A percentile compares a stretch with the other conserved stretches of the same genome.
phyloP scores from a whole-genome alignment of 2,113 vertebrate species.

The Prochilodus magdalenae region DNA sequence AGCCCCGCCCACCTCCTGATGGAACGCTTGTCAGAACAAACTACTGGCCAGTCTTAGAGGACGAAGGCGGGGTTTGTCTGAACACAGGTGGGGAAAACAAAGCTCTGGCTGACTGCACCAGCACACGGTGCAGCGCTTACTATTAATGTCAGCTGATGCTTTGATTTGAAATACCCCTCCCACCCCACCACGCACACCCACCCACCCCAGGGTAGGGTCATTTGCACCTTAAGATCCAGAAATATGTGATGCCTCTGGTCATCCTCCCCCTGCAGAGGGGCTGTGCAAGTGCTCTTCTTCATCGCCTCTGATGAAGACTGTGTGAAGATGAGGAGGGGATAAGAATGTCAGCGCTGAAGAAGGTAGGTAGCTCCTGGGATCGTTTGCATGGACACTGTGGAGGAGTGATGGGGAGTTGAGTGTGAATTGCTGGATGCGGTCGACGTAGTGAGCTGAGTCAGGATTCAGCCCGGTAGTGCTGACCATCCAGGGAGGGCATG shows the following conservation, averaged over 20 bases:
- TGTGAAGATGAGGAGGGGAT: background rate
- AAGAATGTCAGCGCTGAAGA: constrained; percentile 26
- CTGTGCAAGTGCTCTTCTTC: background rate
- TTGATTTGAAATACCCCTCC: background rate
- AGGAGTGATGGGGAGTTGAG: background rate
- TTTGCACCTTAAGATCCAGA: background rate
- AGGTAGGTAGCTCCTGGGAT: constrained; percentile 1
- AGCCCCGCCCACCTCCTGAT: background rate
- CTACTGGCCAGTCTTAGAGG: background rate
- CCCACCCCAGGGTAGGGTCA: background rate
- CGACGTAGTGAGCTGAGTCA: background rate
- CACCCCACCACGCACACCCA: background rate
- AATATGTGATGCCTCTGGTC: background rate
- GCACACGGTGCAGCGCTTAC: background rate
- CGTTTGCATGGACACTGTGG: background rate
- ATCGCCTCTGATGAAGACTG: constrained; percentile 1
- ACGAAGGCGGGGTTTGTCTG: background rate
- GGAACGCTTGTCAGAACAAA: background rate
- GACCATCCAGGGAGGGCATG: background rate
- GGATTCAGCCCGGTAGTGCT: background rate
- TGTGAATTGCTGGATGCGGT: background rate
- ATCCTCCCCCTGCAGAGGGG: background rate
- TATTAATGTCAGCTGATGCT: background rate
- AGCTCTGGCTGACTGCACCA: background rate
- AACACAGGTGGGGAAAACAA: background rate